These are phyloP conservation scores for Dynastes grantii DNA, from an alignment of 2,888 invertebrate species.

Conservation along the genomic window DNA sequence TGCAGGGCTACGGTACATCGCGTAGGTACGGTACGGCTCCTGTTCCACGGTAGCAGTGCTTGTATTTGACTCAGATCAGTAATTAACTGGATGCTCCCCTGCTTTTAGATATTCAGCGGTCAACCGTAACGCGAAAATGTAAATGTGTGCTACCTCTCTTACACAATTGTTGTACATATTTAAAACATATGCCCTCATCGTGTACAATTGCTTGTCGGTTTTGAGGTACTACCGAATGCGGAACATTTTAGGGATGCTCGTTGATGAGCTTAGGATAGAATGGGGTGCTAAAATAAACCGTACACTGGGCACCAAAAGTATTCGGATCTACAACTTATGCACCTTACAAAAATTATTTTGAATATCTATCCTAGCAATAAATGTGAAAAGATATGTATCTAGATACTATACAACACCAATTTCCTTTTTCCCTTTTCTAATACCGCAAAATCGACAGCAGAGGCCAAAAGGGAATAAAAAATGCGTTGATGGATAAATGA, in stretches of 20 bases:
- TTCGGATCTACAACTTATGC: no score
- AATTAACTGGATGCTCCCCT: constrained; percentile 47
- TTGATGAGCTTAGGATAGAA: background rate
- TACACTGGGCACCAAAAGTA: no score
- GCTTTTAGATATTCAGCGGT: constrained; percentile 50
- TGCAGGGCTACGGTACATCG: background rate
- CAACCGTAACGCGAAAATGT: constrained; percentile 49
- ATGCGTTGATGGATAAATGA: constrained; percentile 48
- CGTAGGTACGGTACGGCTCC: constrained; percentile 10
- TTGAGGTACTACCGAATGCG: constrained; percentile 28
- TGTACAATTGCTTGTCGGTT: constrained; percentile 35
- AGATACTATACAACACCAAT: no score
- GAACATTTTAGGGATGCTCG: constrained; percentile 1
- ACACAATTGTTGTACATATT: constrained; percentile 44
- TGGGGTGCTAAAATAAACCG: no score
- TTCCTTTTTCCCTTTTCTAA: background rate
- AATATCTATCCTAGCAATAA: no score
- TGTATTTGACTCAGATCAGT: constrained; percentile 41
- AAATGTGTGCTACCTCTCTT: constrained; percentile 39
- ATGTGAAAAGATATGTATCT: no score
- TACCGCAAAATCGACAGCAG: constrained; percentile 2
- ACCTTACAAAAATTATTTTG: no score
- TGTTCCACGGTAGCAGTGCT: constrained; percentile 10
- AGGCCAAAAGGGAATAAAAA: constrained; percentile 45
- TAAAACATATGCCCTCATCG: constrained; percentile 37